Conservation (phyloP, 2,797 vertebrate species). For the Catharus ustulatus region DNA sequence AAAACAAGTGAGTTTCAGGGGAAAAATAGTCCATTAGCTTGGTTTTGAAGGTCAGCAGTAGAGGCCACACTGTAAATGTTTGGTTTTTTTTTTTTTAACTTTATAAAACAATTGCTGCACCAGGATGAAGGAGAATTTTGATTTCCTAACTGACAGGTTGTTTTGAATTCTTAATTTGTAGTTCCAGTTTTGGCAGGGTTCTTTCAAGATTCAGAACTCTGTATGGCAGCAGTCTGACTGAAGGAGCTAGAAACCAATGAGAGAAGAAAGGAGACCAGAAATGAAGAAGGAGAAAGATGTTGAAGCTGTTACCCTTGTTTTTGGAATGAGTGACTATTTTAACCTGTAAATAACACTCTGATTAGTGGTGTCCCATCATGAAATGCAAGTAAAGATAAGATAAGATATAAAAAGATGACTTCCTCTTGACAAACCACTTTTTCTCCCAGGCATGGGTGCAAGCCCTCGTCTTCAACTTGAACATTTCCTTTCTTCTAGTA, state of each 20-base stretch:
- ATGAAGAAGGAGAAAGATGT: neutral
- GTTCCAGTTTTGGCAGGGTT: neutral
- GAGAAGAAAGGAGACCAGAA: neutral
- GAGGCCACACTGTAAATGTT: neutral
- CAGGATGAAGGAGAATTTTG: neutral
- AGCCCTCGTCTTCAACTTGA: neutral
- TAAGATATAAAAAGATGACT: neutral
- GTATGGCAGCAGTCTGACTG: neutral
- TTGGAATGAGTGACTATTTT: neutral
- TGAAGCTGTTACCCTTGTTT: neutral
- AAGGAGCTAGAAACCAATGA: neutral
- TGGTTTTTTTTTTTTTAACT: neutral
- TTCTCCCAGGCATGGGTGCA: neutral
- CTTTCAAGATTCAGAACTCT: neutral
- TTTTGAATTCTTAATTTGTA: constrained; percentile 11
- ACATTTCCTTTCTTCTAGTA: neutral
- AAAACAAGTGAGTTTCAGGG: neutral
- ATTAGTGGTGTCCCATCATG: neutral
- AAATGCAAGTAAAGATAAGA: neutral
- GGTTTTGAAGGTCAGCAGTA: neutral
- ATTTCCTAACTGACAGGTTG: neutral
- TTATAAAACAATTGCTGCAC: neutral
- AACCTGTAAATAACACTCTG: neutral
- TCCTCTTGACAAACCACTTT: neutral
- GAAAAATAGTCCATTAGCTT: neutral